Evolutionary conservation across 2,888 invertebrate species (phyloP).

Genomic region (Hydropsyche betteni): DNA sequence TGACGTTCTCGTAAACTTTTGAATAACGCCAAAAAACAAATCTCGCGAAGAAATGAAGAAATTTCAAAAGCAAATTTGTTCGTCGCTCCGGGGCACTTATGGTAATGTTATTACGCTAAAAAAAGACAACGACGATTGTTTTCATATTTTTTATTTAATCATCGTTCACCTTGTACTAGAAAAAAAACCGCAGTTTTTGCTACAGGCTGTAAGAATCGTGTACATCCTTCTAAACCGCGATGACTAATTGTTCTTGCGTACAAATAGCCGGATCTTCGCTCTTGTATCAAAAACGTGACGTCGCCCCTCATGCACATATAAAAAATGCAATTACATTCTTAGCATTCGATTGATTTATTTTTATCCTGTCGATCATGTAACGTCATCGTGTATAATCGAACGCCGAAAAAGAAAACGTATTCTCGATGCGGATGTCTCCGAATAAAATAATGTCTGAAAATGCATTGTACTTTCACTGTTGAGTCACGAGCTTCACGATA

Average conservation of each 20-base stretch:
- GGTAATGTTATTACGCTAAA: constrained; percentile 4
- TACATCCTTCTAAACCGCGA: constrained; percentile 29
- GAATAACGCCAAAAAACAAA: not conserved
- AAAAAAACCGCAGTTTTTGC: constrained; percentile 20
- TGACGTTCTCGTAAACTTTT: not conserved
- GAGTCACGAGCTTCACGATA: constrained; percentile 5
- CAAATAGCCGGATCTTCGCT: constrained; percentile 20
- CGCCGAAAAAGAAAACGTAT: too few relatives aligned
- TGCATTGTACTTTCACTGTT: constrained; percentile 5
- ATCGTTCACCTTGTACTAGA: constrained; percentile 29
- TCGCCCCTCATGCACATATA: too few relatives aligned
- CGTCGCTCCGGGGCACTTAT: not conserved
- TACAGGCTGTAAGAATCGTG: constrained; percentile 2
- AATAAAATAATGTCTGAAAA: too few relatives aligned
- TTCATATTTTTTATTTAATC: constrained; percentile 5
- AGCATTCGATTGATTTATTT: too few relatives aligned
- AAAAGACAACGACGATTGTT: constrained; percentile 4
- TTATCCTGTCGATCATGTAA: too few relatives aligned
- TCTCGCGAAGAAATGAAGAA: constrained; percentile 16
- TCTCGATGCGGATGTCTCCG: too few relatives aligned
- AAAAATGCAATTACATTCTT: too few relatives aligned
- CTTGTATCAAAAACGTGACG: too few relatives aligned
- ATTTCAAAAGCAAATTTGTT: constrained; percentile 3
- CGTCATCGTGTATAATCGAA: too few relatives aligned
- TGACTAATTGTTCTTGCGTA: constrained; percentile 29